Evolutionary conservation across 2,797 vertebrate genomes (phyloP).

Genomic region (Melanogrammus aeglefinus): DNA sequence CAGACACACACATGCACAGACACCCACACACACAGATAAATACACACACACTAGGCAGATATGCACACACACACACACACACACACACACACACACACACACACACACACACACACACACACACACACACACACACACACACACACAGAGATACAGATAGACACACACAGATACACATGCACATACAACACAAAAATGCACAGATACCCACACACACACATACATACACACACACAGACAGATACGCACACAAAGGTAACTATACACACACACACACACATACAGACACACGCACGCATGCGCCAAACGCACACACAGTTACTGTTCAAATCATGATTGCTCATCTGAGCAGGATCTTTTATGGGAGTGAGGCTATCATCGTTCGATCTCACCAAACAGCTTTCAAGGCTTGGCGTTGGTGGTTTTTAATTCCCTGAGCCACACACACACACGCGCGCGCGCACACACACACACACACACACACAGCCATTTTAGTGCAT

Average conservation of each 20-base stretch:
- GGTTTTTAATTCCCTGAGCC: constrained; percentile 69
- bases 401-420: constrained; percentile 68
- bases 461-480: constrained; percentile 15
- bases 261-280: neutral
- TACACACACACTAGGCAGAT: no score
- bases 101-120: constrained; percentile 3
- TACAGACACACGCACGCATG: neutral
- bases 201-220: neutral
- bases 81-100: neutral
- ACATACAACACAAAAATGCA: neutral
- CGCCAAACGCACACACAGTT: constrained; percentile 72
- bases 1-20: no score
- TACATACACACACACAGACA: neutral
- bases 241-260: neutral
- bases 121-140: neutral
- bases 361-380: constrained; percentile 76
- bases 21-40: no score
- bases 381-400: constrained; percentile 69
- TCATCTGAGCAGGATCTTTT: constrained; percentile 85
- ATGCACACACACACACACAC: no score
- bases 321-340: constrained; percentile 87
- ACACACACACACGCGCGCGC: constrained; percentile 20
- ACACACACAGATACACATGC: constrained; percentile 9
- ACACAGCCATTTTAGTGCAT: constrained; percentile 47
- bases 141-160: constrained; percentile 8